Conservation (phyloP, 2,113 vertebrate species). For the Microtus montanus region DNA sequence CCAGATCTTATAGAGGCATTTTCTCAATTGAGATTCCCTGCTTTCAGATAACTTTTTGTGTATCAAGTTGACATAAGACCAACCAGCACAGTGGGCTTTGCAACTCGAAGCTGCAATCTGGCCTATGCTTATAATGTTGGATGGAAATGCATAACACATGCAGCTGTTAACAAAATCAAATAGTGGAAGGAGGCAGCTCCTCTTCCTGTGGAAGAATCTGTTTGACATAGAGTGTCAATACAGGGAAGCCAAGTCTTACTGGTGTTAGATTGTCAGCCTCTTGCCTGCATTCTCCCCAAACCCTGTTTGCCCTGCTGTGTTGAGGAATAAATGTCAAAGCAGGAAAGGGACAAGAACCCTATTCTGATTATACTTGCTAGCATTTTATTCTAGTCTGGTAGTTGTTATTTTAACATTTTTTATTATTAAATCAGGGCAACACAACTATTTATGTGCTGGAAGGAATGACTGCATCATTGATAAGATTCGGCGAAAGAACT, state of each 20-base stretch:
- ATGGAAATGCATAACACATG: neutral
- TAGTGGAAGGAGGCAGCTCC: fast-evolving
- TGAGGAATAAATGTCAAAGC: conserved; percentile 23
- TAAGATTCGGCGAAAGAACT: conserved; percentile 99
- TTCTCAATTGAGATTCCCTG: neutral
- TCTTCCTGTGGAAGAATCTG: neutral
- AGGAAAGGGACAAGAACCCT: neutral
- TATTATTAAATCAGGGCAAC: conserved; percentile 92
- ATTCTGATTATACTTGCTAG: neutral
- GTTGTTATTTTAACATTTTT: conserved; percentile 67
- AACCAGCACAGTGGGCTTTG: neutral
- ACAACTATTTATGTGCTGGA: conserved; percentile 99
- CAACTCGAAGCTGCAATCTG: neutral
- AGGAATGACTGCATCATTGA: conserved; percentile 99
- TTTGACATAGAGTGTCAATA: neutral
- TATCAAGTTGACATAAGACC: neutral
- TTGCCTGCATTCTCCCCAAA: neutral
- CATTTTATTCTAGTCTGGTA: neutral
- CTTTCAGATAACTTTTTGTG: neutral
- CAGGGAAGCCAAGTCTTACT: neutral
- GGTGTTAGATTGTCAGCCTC: neutral
- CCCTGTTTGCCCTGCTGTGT: neutral
- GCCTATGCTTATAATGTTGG: neutral
- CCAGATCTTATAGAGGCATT: neutral
- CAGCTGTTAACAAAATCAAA: neutral